Conservation (phyloP, 1,140 invertebrate genomes). For the Hyles vespertilio region DNA sequence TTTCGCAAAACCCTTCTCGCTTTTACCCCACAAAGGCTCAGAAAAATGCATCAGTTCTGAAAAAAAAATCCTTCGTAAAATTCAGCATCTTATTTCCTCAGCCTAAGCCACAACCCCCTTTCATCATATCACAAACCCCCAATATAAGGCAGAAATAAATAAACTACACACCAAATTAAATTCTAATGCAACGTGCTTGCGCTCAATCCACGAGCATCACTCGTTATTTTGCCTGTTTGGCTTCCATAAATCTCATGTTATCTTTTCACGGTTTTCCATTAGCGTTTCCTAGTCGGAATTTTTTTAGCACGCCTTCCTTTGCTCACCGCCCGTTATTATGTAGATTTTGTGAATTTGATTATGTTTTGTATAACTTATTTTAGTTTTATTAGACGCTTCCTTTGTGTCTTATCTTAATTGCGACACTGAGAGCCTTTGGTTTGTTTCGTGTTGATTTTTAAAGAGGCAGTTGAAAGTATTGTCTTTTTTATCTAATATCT, state of each 20-base stretch:
- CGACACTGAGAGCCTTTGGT: not conserved
- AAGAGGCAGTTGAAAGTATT: not conserved
- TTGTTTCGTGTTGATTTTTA: not conserved
- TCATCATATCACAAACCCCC: too few relatives aligned
- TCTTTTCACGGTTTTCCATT: constrained; percentile 26
- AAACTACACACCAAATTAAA: constrained; percentile 18
- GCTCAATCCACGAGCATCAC: constrained; percentile 4
- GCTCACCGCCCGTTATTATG: not conserved
- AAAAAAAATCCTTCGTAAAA: too few relatives aligned
- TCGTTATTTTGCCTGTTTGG: constrained; percentile 26
- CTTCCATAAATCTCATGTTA: constrained; percentile 30
- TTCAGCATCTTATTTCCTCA: too few relatives aligned
- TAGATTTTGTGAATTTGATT: too few relatives aligned
- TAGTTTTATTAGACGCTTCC: too few relatives aligned
- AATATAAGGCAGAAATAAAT: too few relatives aligned
- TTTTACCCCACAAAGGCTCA: too few relatives aligned
- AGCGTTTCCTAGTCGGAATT: constrained; percentile 23
- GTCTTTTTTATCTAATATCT: not conserved
- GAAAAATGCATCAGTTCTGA: too few relatives aligned
- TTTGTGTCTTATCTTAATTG: too few relatives aligned
- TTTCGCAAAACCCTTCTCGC: too few relatives aligned
- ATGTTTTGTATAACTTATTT: too few relatives aligned
- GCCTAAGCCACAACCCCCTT: too few relatives aligned
- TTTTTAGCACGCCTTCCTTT: constrained; percentile 1
- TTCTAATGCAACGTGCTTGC: constrained; percentile 6